Conservation (phyloP, 2,113 vertebrate genomes). For the Cephalopterus ornatus region DNA sequence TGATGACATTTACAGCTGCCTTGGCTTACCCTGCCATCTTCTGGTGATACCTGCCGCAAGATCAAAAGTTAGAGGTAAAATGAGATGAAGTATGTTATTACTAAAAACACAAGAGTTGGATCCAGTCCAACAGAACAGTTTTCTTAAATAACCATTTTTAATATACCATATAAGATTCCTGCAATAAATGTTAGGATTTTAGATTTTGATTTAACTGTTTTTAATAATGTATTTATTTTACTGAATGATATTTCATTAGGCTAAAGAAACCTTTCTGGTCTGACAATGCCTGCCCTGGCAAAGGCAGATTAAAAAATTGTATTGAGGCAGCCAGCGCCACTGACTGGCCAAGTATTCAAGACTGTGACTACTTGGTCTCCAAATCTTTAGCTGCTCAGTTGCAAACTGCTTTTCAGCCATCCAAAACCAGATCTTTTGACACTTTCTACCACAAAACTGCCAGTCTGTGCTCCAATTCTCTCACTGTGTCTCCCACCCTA, state of each 20-base stretch:
- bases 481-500: neutral
- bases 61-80: slow-evolving; percentile 66
- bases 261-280: neutral
- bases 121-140: slow-evolving; percentile 14
- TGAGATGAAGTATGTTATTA: slow-evolving; percentile 51
- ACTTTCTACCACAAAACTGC: neutral
- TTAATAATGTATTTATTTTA: slow-evolving; percentile 9
- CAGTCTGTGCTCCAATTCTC: neutral
- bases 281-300: neutral
- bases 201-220: slow-evolving; percentile 20
- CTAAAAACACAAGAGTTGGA: slow-evolving; percentile 40
- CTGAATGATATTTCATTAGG: neutral
- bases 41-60: slow-evolving; percentile 61
- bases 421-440: neutral
- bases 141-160: slow-evolving; percentile 45
- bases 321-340: neutral
- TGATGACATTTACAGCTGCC: slow-evolving; percentile 63
- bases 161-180: neutral
- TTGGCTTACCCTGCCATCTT: slow-evolving; percentile 72
- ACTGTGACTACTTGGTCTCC: neutral
- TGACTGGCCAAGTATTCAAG: neutral
- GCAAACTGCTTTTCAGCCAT: neutral
- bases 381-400: neutral
- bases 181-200: neutral
- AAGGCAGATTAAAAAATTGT: neutral